Conservation (phyloP, 2,888 invertebrate genomes). For the Sycophila texana region DNA sequence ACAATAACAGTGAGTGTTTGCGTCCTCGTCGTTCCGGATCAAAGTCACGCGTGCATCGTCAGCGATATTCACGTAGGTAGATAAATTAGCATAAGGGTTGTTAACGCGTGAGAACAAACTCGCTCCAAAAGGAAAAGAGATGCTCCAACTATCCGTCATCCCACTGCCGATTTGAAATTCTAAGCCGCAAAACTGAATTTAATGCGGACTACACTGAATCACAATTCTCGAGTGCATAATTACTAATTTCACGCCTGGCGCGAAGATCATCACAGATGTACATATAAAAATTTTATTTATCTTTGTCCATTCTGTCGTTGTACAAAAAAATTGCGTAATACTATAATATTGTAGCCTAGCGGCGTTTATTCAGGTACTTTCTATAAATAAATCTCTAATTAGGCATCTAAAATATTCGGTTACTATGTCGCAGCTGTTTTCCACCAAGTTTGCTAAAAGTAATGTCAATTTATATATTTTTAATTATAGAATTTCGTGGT, state of each 20-base stretch:
- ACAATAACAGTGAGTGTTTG: slow-evolving; percentile 17
- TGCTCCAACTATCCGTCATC: slow-evolving; percentile 51
- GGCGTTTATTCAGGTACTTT: background rate
- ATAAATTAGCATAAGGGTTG: slow-evolving; percentile 59
- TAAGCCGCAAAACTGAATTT: slow-evolving; percentile 55
- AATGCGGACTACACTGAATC: slow-evolving; percentile 44
- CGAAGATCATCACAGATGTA: slow-evolving; percentile 29
- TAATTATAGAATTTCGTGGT: background rate
- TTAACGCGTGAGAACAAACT: slow-evolving; percentile 59
- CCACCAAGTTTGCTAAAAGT: slow-evolving; percentile 34
- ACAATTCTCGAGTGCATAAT: slow-evolving; percentile 51
- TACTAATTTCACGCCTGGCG: slow-evolving; percentile 47
- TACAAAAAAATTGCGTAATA: background rate
- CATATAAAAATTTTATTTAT: slow-evolving; percentile 6
- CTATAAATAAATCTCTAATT: slow-evolving; percentile 29
- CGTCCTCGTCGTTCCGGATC: slow-evolving; percentile 38
- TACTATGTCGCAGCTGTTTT: slow-evolving; percentile 1
- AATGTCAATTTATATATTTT: background rate
- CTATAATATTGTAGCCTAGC: too few species aligned
- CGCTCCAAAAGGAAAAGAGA: slow-evolving; percentile 50
- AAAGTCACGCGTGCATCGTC: slow-evolving; percentile 53
- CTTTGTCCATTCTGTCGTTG: background rate
- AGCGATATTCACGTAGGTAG: slow-evolving; percentile 53
- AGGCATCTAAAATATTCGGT: slow-evolving; percentile 44
- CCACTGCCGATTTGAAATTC: slow-evolving; percentile 54